Conservation (phyloP, 1,140 invertebrate genomes). For the Drosophila baimaii region DNA sequence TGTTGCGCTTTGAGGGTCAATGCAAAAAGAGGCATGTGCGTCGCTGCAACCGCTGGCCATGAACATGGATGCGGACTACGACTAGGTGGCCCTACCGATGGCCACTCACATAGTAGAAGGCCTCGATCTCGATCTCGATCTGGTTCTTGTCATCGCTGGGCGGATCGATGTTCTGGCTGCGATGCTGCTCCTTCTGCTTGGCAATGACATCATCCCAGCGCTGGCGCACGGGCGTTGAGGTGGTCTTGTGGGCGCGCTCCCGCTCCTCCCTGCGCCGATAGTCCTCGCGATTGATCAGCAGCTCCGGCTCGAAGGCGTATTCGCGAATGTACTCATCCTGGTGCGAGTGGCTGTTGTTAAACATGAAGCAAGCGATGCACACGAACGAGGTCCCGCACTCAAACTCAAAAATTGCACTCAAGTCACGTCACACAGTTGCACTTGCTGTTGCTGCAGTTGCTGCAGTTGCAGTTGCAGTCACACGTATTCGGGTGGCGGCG, state of each 20-base stretch:
- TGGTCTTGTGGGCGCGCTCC: slow-evolving; percentile 46
- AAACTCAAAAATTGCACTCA: slow-evolving; percentile 26
- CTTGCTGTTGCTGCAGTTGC: slow-evolving; percentile 31
- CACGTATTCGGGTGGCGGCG: slow-evolving; percentile 55
- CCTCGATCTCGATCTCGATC: slow-evolving; percentile 82
- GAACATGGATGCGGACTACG: background rate
- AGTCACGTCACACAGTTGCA: slow-evolving; percentile 16
- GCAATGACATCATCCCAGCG: slow-evolving; percentile 78
- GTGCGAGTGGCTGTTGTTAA: slow-evolving; percentile 71
- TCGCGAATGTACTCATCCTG: slow-evolving; percentile 84
- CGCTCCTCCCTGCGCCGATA: slow-evolving; percentile 74
- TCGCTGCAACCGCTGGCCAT: slow-evolving; percentile 16
- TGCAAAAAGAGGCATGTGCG: background rate
- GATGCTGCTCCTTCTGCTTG: slow-evolving; percentile 71
- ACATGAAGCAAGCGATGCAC: slow-evolving; percentile 76
- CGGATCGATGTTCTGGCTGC: slow-evolving; percentile 56
- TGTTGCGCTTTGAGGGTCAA: slow-evolving; percentile 7
- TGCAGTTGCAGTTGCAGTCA: slow-evolving; percentile 41
- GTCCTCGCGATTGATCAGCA: slow-evolving; percentile 81
- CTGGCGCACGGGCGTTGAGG: slow-evolving; percentile 64
- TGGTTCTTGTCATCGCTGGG: slow-evolving; percentile 75
- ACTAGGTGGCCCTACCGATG: slow-evolving; percentile 1
- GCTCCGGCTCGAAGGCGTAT: slow-evolving; percentile 83
- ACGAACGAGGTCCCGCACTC: slow-evolving; percentile 37
- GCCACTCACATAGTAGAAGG: slow-evolving; percentile 83